Conservation (phyloP, 1,140 invertebrate species). For the Pachyrhynchus sulphureomaculatus region DNA sequence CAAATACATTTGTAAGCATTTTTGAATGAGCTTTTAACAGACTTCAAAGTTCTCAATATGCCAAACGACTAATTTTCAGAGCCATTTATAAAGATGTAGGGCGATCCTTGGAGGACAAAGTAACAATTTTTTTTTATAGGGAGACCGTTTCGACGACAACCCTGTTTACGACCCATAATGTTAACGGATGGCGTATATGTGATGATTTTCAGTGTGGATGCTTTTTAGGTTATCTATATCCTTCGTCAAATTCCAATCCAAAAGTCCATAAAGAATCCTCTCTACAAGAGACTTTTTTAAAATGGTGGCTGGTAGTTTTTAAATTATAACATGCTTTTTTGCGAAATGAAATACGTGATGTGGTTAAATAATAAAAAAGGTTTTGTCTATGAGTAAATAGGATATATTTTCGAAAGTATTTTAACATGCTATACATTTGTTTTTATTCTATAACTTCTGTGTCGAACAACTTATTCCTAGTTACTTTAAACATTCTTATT, state of each 20-base stretch:
- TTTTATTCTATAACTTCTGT: too few species aligned
- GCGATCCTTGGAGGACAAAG: conserved; percentile 16
- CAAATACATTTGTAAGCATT: conserved; percentile 21
- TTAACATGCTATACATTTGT: too few species aligned
- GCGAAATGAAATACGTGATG: conserved; percentile 19
- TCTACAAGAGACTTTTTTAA: conserved; percentile 36
- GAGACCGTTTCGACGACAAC: conserved; percentile 36
- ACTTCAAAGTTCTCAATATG: conserved; percentile 6
- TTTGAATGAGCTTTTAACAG: background rate
- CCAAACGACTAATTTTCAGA: conserved; percentile 19
- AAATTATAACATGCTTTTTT: conserved; percentile 25
- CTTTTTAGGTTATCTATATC: conserved; percentile 36
- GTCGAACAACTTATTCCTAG: too few species aligned
- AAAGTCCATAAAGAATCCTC: conserved; percentile 43
- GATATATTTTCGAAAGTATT: too few species aligned
- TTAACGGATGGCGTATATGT: conserved; percentile 42
- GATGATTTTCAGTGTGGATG: conserved; percentile 37
- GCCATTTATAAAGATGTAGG: conserved; percentile 16
- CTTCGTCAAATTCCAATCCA: conserved; percentile 28
- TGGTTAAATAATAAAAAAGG: too few species aligned
- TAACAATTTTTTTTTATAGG: conserved; percentile 44
- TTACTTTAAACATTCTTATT: too few species aligned
- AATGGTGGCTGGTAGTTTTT: conserved; percentile 13
- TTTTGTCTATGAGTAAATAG: too few species aligned
- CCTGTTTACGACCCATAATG: conserved; percentile 46